These are phyloP conservation scores for Amphibalanus amphitrite DNA, from an alignment of 1,140 invertebrate genomes.

Conservation along the genomic window DNA sequence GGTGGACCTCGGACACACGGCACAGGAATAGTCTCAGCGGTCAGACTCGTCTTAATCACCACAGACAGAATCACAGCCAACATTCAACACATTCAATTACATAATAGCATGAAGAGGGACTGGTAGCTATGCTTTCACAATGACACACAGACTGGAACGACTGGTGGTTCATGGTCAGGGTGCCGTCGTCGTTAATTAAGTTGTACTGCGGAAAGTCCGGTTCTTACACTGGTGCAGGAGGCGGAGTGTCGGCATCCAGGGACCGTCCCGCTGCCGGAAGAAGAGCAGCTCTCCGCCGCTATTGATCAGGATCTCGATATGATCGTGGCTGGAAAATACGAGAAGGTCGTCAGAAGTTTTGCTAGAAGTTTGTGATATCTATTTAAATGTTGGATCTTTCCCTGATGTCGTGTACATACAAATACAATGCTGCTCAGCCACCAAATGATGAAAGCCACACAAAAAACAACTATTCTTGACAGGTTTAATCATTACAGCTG, in stretches of 20 bases:
- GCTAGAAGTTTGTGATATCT: not conserved
- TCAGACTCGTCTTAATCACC: too few species aligned
- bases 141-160: too few species aligned
- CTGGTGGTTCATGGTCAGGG: too few species aligned
- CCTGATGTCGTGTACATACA: too few species aligned
- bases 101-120: too few species aligned
- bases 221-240: conserved; percentile 84
- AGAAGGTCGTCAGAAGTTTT: conserved; percentile 19
- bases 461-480: not conserved
- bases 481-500: too few species aligned
- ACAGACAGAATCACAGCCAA: too few species aligned
- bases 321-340: conserved; percentile 83
- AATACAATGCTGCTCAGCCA: not conserved
- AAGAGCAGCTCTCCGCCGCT: conserved; percentile 78
- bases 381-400: not conserved
- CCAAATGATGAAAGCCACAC: not conserved
- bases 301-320: conserved; percentile 89
- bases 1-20: too few species aligned
- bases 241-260: conserved; percentile 82
- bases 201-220: not conserved
- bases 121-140: too few species aligned
- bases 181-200: too few species aligned
- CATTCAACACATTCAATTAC: too few species aligned
- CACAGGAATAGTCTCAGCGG: too few species aligned
- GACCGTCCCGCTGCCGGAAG: conserved; percentile 82